phyloP scores from a whole-genome alignment of 2,888 invertebrate genomes.

The Dascillus cervinus region DNA sequence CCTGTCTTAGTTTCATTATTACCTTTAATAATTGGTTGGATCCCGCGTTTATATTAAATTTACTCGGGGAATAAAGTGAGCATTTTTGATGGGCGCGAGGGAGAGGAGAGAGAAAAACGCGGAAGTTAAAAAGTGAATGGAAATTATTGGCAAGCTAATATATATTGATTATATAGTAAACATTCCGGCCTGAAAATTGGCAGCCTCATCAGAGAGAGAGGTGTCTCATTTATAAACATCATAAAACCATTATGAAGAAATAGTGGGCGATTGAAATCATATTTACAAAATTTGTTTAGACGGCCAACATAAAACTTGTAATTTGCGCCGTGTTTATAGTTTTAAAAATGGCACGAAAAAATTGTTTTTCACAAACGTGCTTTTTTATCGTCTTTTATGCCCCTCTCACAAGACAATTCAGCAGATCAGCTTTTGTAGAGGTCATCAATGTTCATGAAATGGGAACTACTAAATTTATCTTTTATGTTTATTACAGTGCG shows the following conservation, averaged over 20 bases:
- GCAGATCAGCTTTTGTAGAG: too few species aligned
- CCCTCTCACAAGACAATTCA: too few species aligned
- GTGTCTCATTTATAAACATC: neutral
- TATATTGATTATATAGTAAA: neutral
- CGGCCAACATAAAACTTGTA: too few species aligned
- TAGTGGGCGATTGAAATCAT: neutral
- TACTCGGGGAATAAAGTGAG: neutral
- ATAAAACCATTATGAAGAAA: neutral
- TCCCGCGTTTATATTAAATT: conserved; percentile 9
- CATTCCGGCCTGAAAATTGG: neutral
- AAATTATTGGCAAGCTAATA: neutral
- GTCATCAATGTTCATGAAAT: conserved; percentile 7
- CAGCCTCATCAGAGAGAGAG: too few species aligned
- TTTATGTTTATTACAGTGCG: conserved; percentile 6
- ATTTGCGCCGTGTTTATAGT: too few species aligned
- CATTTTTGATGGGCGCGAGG: too few species aligned
- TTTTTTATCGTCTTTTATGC: too few species aligned
- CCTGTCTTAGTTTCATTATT: too few species aligned
- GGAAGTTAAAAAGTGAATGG: neutral
- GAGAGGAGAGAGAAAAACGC: too few species aligned
- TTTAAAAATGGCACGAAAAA: too few species aligned
- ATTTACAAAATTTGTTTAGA: neutral
- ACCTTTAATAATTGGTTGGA: too few species aligned
- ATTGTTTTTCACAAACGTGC: too few species aligned
- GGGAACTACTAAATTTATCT: conserved; percentile 7